These are phyloP conservation scores for Iguana delicatissima DNA, from an alignment of 2,797 vertebrate species.

Conservation along the genomic window DNA sequence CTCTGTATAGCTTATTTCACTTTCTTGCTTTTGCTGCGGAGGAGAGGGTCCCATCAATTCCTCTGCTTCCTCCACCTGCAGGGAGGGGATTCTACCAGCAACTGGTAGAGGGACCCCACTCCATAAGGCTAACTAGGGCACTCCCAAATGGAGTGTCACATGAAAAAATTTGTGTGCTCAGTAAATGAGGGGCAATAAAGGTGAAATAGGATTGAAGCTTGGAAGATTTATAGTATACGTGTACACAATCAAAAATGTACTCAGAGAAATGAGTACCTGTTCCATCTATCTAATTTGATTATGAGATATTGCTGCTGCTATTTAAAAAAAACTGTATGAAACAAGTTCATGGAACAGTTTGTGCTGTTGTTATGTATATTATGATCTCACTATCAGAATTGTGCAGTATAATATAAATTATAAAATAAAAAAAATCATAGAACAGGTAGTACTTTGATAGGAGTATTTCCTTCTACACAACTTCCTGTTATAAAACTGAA, in stretches of 20 bases:
- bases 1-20: background rate
- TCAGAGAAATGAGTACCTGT: background rate
- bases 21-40: too few relatives aligned
- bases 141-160: background rate
- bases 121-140: background rate
- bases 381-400: background rate
- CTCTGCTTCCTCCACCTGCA: background rate
- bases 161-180: too few relatives aligned
- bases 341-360: slow-evolving; percentile 6
- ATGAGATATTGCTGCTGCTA: background rate
- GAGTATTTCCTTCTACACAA: background rate
- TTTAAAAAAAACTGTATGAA: background rate
- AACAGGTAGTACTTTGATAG: background rate
- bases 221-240: background rate
- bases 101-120: background rate
- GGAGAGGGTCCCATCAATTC: background rate
- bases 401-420: background rate
- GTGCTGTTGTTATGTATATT: background rate
- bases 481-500: background rate
- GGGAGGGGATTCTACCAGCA: background rate
- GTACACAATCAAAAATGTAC: background rate
- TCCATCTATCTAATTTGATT: background rate
- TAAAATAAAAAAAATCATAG: background rate
- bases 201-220: background rate
- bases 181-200: background rate